A percentile compares a stretch with the other conserved stretches of the same genome.
Evolutionary conservation across 2,113 vertebrate genomes (phyloP).

Genomic region (Ondatra zibethicus): DNA sequence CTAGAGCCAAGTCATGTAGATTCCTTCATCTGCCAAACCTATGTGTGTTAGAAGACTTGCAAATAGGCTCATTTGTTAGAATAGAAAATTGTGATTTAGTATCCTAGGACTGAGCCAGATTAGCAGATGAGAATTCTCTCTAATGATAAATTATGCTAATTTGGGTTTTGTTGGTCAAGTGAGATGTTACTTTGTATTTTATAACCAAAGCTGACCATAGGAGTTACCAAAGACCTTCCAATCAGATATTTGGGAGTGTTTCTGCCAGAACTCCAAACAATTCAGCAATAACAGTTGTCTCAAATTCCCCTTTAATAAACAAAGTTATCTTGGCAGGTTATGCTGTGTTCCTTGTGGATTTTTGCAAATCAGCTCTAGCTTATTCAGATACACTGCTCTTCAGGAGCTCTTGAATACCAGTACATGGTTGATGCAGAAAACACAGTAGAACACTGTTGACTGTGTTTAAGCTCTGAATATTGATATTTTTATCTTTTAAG

Average conservation of each 20-base stretch:
- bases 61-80: slow-evolving; percentile 78
- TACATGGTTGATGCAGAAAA: slow-evolving; percentile 1
- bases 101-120: slow-evolving; percentile 69
- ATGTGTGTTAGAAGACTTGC: slow-evolving; percentile 66
- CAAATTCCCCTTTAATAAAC: slow-evolving; percentile 75
- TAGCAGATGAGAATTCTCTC: slow-evolving; percentile 72
- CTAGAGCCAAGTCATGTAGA: slow-evolving; percentile 59
- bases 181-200: slow-evolving; percentile 72
- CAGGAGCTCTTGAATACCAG: slow-evolving; percentile 9
- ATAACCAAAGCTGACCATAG: slow-evolving; percentile 67
- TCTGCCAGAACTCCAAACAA: slow-evolving; percentile 69
- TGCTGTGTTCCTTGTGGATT: slow-evolving; percentile 55
- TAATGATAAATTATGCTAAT: slow-evolving; percentile 78
- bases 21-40: slow-evolving; percentile 42
- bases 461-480: not conserved
- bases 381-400: slow-evolving; percentile 51
- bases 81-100: slow-evolving; percentile 79
- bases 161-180: slow-evolving; percentile 73
- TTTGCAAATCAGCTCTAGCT: slow-evolving; percentile 65
- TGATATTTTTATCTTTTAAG: not conserved
- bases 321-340: slow-evolving; percentile 69
- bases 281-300: slow-evolving; percentile 67
- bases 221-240: slow-evolving; percentile 63
- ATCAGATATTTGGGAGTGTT: slow-evolving; percentile 50
- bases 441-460: not conserved